These are phyloP conservation scores for Thamnophis sirtalis DNA, from an alignment of 2,113 vertebrate species.

Conservation along the genomic window DNA sequence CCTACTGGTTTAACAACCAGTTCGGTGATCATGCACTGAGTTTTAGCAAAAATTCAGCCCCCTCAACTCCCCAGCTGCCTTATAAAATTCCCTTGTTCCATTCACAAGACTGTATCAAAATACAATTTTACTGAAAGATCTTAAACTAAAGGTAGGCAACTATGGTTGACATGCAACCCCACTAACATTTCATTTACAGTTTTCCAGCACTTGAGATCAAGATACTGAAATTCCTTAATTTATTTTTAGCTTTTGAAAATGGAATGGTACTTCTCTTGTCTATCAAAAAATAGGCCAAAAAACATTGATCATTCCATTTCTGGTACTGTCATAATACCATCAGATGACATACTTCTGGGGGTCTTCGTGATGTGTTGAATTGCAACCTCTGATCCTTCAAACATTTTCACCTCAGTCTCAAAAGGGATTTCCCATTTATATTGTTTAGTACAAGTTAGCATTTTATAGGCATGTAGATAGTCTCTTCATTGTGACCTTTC, in stretches of 20 bases:
- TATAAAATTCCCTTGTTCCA: background rate
- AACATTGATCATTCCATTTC: too few species aligned
- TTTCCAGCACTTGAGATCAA: too few species aligned
- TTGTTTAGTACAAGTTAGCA: background rate
- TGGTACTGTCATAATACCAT: too few species aligned
- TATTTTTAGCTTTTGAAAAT: too few species aligned
- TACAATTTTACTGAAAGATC: background rate
- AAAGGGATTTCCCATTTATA: background rate
- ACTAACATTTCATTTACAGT: background rate
- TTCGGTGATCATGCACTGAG: too few species aligned
- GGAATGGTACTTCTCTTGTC: too few species aligned
- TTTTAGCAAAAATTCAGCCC: background rate
- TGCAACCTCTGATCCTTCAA: too few species aligned
- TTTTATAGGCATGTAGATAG: background rate
- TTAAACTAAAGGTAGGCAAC: background rate
- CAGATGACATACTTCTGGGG: too few species aligned
- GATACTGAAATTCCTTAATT: too few species aligned
- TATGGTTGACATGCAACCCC: background rate
- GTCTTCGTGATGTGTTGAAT: too few species aligned
- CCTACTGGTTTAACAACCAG: too few species aligned
- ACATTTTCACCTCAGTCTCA: background rate
- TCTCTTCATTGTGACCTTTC: background rate
- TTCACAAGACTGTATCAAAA: background rate
- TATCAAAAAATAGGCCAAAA: too few species aligned
- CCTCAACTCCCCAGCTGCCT: background rate